phyloP scores from a whole-genome alignment of 2,113 vertebrate genomes.

The Lathamus discolor region DNA sequence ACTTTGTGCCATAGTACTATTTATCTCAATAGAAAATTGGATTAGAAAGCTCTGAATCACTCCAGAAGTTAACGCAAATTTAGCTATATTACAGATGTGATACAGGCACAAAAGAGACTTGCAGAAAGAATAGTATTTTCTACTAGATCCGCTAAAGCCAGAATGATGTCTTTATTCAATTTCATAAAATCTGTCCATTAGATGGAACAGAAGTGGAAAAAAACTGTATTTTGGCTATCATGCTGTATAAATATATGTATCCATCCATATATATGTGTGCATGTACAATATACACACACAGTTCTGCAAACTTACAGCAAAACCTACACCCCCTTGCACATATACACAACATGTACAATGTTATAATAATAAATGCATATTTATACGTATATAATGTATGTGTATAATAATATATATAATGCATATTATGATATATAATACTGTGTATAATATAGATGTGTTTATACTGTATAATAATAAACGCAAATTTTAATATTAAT shows the following conservation, averaged over 20 bases:
- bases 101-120: background rate
- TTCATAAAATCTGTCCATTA: background rate
- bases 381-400: background rate
- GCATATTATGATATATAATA: background rate
- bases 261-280: background rate
- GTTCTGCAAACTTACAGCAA: background rate
- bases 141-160: background rate
- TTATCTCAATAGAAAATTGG: background rate
- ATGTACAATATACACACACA: background rate
- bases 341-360: background rate
- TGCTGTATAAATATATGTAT: background rate
- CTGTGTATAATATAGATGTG: background rate
- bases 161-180: background rate
- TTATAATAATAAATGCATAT: background rate
- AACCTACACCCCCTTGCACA: background rate
- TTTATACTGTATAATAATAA: background rate
- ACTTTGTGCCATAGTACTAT: background rate
- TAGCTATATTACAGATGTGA: background rate
- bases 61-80: background rate
- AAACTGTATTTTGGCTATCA: background rate
- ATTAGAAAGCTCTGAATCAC: background rate
- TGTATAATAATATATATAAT: background rate
- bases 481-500: background rate
- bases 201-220: background rate
- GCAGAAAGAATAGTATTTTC: background rate